Evolutionary conservation across 2,113 vertebrate genomes (phyloP).

Genomic region (Glaucomys volans): DNA sequence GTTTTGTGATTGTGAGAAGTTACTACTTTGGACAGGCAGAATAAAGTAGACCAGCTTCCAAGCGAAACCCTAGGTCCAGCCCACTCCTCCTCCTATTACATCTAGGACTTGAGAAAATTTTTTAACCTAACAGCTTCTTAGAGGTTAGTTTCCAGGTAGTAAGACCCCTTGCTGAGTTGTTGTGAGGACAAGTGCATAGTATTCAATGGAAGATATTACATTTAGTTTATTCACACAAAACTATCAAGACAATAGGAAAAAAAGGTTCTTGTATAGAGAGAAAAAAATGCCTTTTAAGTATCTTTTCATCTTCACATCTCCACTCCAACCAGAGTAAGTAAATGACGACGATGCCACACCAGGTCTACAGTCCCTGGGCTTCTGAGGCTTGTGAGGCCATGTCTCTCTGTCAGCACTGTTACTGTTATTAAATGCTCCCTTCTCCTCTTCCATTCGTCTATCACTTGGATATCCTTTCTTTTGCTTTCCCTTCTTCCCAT

Average conservation of each 20-base stretch:
- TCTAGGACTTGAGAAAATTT: background rate
- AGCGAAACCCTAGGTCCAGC: background rate
- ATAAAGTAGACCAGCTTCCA: background rate
- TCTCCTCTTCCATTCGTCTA: background rate
- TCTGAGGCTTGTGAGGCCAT: too few relatives aligned
- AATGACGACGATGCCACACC: background rate
- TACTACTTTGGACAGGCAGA: background rate
- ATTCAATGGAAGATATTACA: background rate
- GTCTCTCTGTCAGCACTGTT: rapidly evolving
- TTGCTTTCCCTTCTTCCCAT: background rate
- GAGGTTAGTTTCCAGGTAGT: background rate
- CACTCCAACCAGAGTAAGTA: background rate
- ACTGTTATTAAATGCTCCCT: background rate
- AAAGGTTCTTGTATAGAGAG: background rate
- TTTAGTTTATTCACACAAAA: background rate
- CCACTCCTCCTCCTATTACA: background rate
- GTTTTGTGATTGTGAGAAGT: background rate
- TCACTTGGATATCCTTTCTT: background rate
- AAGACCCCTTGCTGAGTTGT: background rate
- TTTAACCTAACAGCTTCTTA: background rate
- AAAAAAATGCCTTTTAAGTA: background rate
- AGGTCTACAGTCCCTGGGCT: rapidly evolving
- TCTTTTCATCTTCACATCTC: background rate
- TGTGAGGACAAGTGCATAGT: background rate
- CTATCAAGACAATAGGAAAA: background rate